Evolutionary conservation across 1,140 invertebrate species (phyloP).

Genomic region (Eurosta solidaginis): DNA sequence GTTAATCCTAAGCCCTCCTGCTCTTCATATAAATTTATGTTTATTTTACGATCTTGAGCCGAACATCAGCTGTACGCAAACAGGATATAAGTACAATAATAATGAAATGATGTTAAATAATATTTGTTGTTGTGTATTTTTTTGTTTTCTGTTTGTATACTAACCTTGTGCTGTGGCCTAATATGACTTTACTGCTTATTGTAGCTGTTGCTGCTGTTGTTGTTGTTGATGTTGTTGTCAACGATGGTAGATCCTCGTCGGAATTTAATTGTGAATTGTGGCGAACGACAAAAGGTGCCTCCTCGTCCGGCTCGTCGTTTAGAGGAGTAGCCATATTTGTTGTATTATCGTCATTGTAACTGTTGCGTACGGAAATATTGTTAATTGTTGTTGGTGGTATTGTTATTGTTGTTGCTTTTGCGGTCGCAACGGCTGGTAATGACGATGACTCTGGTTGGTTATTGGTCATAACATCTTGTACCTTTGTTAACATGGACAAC

Average conservation of each 20-base stretch:
- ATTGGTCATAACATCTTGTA: neutral
- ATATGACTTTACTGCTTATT: conserved; percentile 31
- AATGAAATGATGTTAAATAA: conserved; percentile 10
- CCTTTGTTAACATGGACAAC: neutral
- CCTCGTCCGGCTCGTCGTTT: neutral
- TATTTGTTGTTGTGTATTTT: too few species aligned
- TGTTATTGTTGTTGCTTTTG: conserved; percentile 17
- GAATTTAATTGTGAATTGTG: neutral
- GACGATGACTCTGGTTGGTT: neutral
- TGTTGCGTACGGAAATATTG: neutral
- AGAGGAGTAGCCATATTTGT: too few species aligned
- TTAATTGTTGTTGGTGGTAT: neutral
- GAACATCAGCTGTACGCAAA: conserved; percentile 14
- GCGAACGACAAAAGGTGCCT: conserved; percentile 30
- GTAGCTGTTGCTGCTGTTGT: conserved; percentile 35
- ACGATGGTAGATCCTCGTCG: neutral
- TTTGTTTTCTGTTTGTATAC: too few species aligned
- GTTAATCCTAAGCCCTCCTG: too few species aligned
- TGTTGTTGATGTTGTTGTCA: conserved; percentile 15
- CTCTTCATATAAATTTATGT: too few species aligned
- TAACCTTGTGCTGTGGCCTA: conserved; percentile 31
- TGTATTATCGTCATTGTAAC: too few species aligned
- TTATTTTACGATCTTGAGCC: neutral
- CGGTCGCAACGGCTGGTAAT: neutral
- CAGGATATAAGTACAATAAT: conserved; percentile 12